Evolutionary conservation across 2,113 vertebrate species (phyloP).

Genomic region (Paramisgurnus dabryanus): DNA sequence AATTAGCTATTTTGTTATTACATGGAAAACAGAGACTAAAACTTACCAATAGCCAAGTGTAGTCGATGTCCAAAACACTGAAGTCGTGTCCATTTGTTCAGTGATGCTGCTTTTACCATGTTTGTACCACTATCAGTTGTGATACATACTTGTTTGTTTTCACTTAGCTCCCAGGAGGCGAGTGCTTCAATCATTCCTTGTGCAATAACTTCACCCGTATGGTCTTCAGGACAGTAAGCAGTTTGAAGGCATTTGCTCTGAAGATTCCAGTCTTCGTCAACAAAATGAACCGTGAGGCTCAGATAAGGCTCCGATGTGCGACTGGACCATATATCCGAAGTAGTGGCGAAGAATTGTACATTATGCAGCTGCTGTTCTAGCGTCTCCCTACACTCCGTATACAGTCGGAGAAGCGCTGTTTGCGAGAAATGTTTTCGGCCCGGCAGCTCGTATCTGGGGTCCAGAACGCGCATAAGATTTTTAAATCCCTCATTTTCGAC

Average conservation of each 20-base stretch:
- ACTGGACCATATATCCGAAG: slow-evolving; percentile 9
- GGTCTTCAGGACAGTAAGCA: slow-evolving; percentile 36
- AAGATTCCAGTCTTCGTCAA: slow-evolving; percentile 29
- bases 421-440: not conserved
- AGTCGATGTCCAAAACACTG: not conserved
- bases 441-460: slow-evolving; percentile 11
- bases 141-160: too few species aligned
- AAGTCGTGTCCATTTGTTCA: not conserved
- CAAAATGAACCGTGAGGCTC: slow-evolving; percentile 30
- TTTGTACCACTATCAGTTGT: not conserved
- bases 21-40: not conserved
- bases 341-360: not conserved
- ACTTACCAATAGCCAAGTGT: not conserved
- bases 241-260: slow-evolving; percentile 24
- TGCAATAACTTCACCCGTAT: not conserved
- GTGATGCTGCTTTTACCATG: not conserved
- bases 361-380: not conserved
- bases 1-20: too few species aligned
- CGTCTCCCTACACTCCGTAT: not conserved
- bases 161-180: not conserved
- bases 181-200: not conserved
- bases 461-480: slow-evolving; percentile 4
- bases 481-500: slow-evolving; percentile 3
- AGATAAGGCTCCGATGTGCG: slow-evolving; percentile 33
- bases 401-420: not conserved